phyloP scores from a whole-genome alignment of 2,113 vertebrate genomes.

The Eidolon helvum region DNA sequence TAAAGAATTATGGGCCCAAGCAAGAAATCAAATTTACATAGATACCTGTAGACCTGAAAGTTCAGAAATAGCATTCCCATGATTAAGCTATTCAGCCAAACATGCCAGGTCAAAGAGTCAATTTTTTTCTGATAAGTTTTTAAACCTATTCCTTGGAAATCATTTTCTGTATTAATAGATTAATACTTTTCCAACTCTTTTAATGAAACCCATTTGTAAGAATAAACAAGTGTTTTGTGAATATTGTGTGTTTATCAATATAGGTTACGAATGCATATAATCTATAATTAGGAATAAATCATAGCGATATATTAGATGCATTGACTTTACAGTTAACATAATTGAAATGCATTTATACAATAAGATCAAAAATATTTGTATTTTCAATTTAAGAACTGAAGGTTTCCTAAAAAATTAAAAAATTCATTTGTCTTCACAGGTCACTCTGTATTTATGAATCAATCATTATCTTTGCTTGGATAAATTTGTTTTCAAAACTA shows the following conservation, averaged over 20 bases:
- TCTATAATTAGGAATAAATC: background rate
- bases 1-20: background rate
- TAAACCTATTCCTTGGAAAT: background rate
- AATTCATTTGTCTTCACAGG: background rate
- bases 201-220: constrained; percentile 2
- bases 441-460: constrained; percentile 13
- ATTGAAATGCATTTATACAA: background rate
- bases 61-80: background rate
- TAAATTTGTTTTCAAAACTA: constrained; percentile 34
- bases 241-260: background rate
- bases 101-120: background rate
- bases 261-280: background rate
- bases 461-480: constrained; percentile 16
- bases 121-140: background rate
- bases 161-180: background rate
- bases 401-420: constrained; percentile 3
- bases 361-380: background rate
- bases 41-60: background rate
- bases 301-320: background rate
- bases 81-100: background rate
- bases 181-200: background rate
- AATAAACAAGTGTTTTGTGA: background rate
- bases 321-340: background rate
- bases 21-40: background rate
- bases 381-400: background rate